Conservation (phyloP, 2,797 vertebrate genomes). For the Lutjanus campechanus region DNA sequence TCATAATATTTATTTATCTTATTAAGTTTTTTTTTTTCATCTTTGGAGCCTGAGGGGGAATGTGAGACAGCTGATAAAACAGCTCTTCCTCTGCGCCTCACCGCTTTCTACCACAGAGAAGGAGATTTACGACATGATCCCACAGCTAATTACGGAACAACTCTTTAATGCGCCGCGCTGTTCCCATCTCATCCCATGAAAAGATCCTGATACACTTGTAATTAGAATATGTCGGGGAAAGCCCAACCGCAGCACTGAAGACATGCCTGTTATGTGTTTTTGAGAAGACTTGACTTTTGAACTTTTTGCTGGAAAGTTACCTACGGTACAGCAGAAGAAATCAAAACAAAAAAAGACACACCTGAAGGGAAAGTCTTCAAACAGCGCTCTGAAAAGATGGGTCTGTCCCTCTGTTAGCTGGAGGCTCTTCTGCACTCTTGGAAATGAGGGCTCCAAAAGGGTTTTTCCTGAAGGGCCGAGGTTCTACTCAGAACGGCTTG, state of each 20-base stretch:
- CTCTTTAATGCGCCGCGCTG: constrained; percentile 69
- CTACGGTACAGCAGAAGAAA: constrained; percentile 50
- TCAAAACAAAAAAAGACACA: constrained; percentile 72
- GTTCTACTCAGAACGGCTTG: too few species aligned
- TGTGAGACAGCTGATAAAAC: constrained; percentile 75
- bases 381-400: constrained; percentile 45
- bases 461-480: too few species aligned
- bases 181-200: constrained; percentile 71
- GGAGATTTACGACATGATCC: constrained; percentile 78
- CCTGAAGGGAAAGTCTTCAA: constrained; percentile 62
- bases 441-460: too few species aligned
- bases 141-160: constrained; percentile 79
- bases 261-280: constrained; percentile 56
- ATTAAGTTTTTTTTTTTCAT: constrained; percentile 43
- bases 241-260: constrained; percentile 70
- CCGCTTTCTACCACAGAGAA: constrained; percentile 51
- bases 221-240: constrained; percentile 76
- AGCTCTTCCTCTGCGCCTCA: constrained; percentile 59
- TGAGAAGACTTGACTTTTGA: constrained; percentile 70
- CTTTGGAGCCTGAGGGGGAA: constrained; percentile 45
- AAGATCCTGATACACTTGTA: constrained; percentile 72
- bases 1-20: constrained; percentile 73
- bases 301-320: constrained; percentile 59
- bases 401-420: constrained; percentile 43
- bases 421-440: neutral